A percentile compares a stretch with the other conserved stretches of the same genome.
Conservation (phyloP, 2,797 vertebrate genomes). For the Luscinia luscinia region DNA sequence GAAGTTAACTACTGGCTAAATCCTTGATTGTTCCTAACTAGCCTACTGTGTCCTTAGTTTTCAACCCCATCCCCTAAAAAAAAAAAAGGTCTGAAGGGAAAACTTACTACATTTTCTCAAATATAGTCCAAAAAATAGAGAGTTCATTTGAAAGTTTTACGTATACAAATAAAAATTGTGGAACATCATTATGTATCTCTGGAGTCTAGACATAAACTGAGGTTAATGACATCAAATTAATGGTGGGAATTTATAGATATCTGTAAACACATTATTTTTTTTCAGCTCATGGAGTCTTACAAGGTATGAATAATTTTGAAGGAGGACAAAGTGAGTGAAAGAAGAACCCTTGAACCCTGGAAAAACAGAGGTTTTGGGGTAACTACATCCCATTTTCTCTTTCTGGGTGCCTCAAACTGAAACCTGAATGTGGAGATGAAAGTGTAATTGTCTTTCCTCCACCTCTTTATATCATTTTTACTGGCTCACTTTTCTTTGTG, state of each 20-base stretch:
- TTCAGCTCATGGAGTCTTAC: neutral
- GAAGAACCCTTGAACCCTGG: neutral
- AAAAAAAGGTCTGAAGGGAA: neutral
- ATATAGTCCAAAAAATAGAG: neutral
- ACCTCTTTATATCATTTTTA: neutral
- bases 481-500: neutral
- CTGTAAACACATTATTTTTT: neutral
- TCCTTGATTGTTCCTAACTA: neutral
- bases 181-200: neutral
- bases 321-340: neutral
- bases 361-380: neutral
- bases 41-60: neutral
- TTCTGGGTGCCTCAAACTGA: neutral
- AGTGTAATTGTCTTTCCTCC: neutral
- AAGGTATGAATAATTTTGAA: neutral
- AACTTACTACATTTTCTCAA: neutral
- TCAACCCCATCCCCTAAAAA: neutral
- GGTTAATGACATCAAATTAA: neutral
- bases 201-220: neutral
- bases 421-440: neutral
- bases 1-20: neutral
- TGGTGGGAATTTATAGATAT: neutral
- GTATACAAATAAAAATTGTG: neutral
- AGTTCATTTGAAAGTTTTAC: neutral
- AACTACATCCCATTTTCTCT: neutral